Percentiles rank a stretch among this genome's conserved stretches.
Conservation (phyloP, 2,888 invertebrate species). For the Meiosimyza platycephala region DNA sequence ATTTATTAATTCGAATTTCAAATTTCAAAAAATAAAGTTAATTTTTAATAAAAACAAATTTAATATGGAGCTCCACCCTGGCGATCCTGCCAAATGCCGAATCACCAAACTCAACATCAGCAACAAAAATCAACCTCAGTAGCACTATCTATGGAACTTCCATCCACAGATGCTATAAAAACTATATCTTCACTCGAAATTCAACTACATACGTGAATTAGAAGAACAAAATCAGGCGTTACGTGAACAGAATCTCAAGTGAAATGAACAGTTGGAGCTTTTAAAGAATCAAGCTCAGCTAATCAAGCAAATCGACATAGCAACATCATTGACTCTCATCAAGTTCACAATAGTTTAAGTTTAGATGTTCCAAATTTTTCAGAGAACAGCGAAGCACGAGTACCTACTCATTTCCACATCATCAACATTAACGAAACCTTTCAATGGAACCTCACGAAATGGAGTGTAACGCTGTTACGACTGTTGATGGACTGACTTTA, state of each 20-base stretch:
- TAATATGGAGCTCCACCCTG: too few relatives aligned
- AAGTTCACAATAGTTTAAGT: slow-evolving; percentile 65
- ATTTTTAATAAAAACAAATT: too few relatives aligned
- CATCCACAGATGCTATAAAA: slow-evolving; percentile 59
- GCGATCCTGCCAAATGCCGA: too few relatives aligned
- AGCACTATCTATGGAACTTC: slow-evolving; percentile 66
- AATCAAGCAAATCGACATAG: slow-evolving; percentile 72
- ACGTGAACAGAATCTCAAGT: slow-evolving; percentile 94
- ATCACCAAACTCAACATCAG: slow-evolving; percentile 62
- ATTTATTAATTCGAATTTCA: too few relatives aligned
- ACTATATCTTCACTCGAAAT: slow-evolving; percentile 64
- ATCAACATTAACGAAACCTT: slow-evolving; percentile 65
- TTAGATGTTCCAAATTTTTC: slow-evolving; percentile 66
- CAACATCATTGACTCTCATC: slow-evolving; percentile 60
- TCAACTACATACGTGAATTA: slow-evolving; percentile 79
- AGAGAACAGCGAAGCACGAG: slow-evolving; percentile 60
- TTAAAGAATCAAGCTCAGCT: slow-evolving; percentile 87
- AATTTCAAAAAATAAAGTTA: too few relatives aligned
- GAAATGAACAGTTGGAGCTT: slow-evolving; percentile 93
- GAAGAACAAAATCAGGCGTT: slow-evolving; percentile 95
- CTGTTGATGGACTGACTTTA: slow-evolving; percentile 70
- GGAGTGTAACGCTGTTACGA: slow-evolving; percentile 71
- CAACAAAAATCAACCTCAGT: slow-evolving; percentile 54
- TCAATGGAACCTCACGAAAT: slow-evolving; percentile 68
- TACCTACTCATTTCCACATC: slow-evolving; percentile 64